Percentiles rank a stretch among this genome's conserved stretches.
Conservation (phyloP, 2,113 vertebrate species). For the Microcebus tavaratra region DNA sequence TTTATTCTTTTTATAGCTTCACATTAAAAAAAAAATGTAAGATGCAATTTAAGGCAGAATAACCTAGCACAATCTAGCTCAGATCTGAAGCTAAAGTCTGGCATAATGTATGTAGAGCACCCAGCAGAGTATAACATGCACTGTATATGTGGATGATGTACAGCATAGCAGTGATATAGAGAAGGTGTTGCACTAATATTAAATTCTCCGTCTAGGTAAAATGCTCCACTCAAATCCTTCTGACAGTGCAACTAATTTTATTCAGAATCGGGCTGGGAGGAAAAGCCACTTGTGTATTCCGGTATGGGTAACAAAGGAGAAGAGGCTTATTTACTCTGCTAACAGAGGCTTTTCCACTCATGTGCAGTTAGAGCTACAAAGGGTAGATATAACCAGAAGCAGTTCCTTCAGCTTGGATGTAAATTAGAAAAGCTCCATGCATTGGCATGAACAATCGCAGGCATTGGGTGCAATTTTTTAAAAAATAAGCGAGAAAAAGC, state of each 20-base stretch:
- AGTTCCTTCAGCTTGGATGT: background rate
- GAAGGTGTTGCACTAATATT: background rate
- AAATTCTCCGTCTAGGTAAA: background rate
- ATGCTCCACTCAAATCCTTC: background rate
- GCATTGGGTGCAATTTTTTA: background rate
- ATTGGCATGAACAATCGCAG: background rate
- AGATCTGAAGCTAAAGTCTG: background rate
- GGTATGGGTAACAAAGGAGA: background rate
- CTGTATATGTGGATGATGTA: background rate
- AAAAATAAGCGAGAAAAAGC: background rate
- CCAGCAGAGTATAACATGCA: background rate
- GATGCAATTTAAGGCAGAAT: background rate
- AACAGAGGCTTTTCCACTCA: background rate
- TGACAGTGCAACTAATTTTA: background rate
- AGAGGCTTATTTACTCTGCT: background rate
- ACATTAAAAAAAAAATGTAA: background rate
- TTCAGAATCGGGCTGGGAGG: background rate
- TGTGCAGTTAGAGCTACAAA: background rate
- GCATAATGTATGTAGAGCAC: background rate
- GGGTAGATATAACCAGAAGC: background rate
- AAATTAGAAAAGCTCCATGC: background rate
- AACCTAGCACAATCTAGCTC: background rate
- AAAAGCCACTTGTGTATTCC: slow-evolving; percentile 5
- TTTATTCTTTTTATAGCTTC: background rate
- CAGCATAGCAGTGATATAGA: background rate